Evolutionary conservation across 2,113 vertebrate genomes (phyloP).

Genomic region (Ondatra zibethicus): DNA sequence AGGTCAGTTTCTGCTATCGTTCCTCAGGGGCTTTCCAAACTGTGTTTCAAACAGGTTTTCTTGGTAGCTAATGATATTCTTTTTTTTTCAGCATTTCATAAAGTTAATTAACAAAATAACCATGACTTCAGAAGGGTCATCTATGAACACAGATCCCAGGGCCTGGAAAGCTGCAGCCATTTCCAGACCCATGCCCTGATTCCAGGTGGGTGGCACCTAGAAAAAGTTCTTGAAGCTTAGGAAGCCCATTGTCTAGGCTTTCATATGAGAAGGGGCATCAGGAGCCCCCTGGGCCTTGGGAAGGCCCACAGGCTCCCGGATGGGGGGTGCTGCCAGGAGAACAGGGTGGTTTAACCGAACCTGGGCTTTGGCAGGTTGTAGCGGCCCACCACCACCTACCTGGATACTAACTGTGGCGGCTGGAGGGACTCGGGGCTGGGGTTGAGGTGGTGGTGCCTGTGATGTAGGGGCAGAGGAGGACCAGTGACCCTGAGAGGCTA

Average conservation of each 20-base stretch:
- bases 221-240: neutral
- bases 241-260: neutral
- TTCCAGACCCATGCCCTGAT: neutral
- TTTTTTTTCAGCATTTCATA: slow-evolving; percentile 13
- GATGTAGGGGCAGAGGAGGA: slow-evolving; percentile 85
- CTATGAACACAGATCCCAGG: neutral
- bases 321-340: slow-evolving; percentile 74
- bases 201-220: neutral
- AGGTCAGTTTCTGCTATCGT: neutral
- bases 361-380: slow-evolving; percentile 92
- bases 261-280: slow-evolving; percentile 49
- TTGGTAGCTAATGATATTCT: neutral
- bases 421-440: slow-evolving; percentile 58
- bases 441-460: slow-evolving; percentile 76
- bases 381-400: slow-evolving; percentile 91
- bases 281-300: slow-evolving; percentile 57
- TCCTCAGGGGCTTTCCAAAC: neutral
- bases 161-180: neutral
- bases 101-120: slow-evolving; percentile 65
- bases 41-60: neutral
- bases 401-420: slow-evolving; percentile 92
- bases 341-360: slow-evolving; percentile 92
- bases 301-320: slow-evolving; percentile 74
- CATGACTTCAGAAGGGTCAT: neutral
- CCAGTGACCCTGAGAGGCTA: slow-evolving; percentile 70